Conservation (phyloP, 2,797 vertebrate genomes). For the Sebastes umbrosus region DNA sequence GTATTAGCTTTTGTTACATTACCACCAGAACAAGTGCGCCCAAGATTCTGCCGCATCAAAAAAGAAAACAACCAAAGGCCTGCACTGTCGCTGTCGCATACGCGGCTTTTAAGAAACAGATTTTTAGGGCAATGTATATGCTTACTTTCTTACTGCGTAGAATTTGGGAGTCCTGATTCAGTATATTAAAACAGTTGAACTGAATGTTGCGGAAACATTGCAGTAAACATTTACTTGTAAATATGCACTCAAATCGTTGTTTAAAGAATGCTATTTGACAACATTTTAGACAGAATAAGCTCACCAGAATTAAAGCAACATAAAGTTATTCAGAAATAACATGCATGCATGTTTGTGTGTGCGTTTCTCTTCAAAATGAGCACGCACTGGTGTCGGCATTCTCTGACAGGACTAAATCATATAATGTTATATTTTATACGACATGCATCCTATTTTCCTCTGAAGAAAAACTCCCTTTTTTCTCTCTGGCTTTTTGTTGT, state of each 20-base stretch:
- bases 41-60: constrained; percentile 44
- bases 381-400: background rate
- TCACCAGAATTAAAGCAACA: constrained; percentile 15
- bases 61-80: constrained; percentile 52
- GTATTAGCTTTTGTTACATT: constrained; percentile 63
- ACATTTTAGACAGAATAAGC: background rate
- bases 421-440: background rate
- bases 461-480: background rate
- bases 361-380: background rate
- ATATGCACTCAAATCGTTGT: background rate
- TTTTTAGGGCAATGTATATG: constrained; percentile 33
- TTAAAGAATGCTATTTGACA: background rate
- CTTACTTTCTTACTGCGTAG: constrained; percentile 28
- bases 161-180: constrained; percentile 10
- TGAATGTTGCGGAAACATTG: background rate
- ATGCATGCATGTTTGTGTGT: background rate
- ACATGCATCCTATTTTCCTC: background rate
- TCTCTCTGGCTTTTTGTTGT: background rate
- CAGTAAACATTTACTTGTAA: background rate
- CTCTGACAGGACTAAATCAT: background rate
- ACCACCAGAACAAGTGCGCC: constrained; percentile 54
- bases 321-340: background rate
- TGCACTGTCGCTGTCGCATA: constrained; percentile 1
- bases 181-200: constrained; percentile 14
- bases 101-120: constrained; percentile 15